phyloP scores from a whole-genome alignment of 2,888 invertebrate species.

The Rhagophthalmus giganteus region DNA sequence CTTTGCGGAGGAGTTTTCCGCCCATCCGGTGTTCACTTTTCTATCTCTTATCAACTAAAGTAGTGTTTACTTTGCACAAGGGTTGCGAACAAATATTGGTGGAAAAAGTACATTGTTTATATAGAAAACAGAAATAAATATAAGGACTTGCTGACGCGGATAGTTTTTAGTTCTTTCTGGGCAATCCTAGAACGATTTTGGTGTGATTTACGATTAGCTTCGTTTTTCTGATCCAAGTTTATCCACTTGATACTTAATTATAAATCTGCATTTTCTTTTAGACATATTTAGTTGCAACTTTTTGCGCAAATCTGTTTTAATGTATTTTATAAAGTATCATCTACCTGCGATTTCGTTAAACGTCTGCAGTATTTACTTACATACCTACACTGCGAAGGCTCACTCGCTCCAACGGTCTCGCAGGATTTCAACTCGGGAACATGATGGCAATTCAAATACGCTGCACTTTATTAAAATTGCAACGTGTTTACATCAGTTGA shows the following conservation, averaged over 20 bases:
- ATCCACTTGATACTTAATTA: too few species aligned
- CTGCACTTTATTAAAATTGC: constrained; percentile 36
- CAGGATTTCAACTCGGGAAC: constrained; percentile 19
- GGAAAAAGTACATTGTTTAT: constrained; percentile 12
- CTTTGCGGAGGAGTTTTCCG: constrained; percentile 20
- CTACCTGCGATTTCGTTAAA: too few species aligned
- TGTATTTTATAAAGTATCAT: too few species aligned
- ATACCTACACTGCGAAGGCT: constrained; percentile 9
- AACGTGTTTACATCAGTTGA: constrained; percentile 29
- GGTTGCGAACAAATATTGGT: constrained; percentile 2
- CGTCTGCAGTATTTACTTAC: too few species aligned
- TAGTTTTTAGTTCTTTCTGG: too few species aligned
- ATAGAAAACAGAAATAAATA: constrained; percentile 12
- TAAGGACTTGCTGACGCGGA: constrained; percentile 7
- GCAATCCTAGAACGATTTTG: too few species aligned
- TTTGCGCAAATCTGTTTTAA: too few species aligned
- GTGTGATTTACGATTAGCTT: too few species aligned
- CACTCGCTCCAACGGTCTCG: constrained; percentile 7
- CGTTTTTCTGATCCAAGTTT: too few species aligned
- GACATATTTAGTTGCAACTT: too few species aligned
- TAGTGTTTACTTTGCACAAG: constrained; percentile 3
- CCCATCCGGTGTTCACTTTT: constrained; percentile 24
- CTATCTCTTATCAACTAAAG: constrained; percentile 22
- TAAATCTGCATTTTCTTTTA: too few species aligned
- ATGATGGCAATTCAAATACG: constrained; percentile 31